Evolutionary conservation across 2,888 invertebrate species (phyloP), one percentile per base, ranked within the genome.

Genomic region (Tryphoninae sp.): DNA sequence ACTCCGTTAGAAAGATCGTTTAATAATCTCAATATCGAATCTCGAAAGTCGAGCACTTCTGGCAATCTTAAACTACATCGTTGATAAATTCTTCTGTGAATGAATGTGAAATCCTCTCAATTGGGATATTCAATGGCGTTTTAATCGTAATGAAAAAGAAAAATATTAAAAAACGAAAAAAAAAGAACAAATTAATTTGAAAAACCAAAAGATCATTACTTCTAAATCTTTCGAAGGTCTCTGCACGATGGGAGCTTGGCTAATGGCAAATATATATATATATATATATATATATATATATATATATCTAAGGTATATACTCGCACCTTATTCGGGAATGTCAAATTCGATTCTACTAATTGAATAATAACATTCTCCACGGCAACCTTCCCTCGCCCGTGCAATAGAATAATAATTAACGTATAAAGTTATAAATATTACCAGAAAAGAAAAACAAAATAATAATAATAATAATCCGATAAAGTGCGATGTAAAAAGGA

Each of bases 401-500:
- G 84, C 84, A 84, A 83, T 85, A 83, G 84, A 80, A 74, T 85
- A 83, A 81, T 85, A 78, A 78, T 75, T 67, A 80, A 80, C 78
- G 71, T 72, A 78, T 65, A 68, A 81, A 77, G 61, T 67, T 83
- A 81, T 78, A 69, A 78, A 81, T 78, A 78, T 73, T 78, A 81
- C 78, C 61, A 77, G 75, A 51, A 69, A 40, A 68, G 11, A 55
- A 62, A 51, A 75, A 72, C 42, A 40, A 67, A 65, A 74, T 42
- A 65, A 49, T 40, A n/a, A 73, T 55, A 67, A 59, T 61, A 61
- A 64, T 53, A 83, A 75, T 71, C 67, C 67, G 79, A 78, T 76
- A 77, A 78, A 62, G 80, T 79, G 81, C 81, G 81, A 84, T 85
- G 84, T 84, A 85, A 84, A 82, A 85, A 83, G 82, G 80, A 84